Conservation (phyloP, 2,113 vertebrate species). For the Trichomycterus rosablanca region DNA sequence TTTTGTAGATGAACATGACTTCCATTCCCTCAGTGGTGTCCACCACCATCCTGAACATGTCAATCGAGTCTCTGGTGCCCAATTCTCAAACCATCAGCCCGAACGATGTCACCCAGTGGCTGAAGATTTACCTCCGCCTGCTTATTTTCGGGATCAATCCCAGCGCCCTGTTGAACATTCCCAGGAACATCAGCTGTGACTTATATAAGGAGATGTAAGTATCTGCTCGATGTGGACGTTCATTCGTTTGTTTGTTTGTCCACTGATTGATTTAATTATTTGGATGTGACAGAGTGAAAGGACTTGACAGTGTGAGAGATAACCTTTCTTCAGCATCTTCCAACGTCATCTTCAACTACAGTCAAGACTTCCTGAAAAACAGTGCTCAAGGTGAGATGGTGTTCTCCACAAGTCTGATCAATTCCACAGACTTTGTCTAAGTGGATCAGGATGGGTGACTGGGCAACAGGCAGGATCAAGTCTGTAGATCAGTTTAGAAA, state of each 20-base stretch:
- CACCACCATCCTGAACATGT: conserved; percentile 41
- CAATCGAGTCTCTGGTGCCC: conserved; percentile 43
- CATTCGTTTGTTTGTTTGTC: background rate
- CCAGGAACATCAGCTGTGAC: conserved; percentile 50
- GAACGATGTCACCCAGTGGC: conserved; percentile 45
- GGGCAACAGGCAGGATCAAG: too few species aligned
- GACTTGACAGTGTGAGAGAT: conserved; percentile 38
- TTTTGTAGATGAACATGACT: background rate
- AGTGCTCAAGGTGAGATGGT: conserved; percentile 23
- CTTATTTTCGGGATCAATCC: conserved; percentile 43
- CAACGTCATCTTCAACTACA: conserved; percentile 39
- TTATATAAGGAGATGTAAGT: conserved; percentile 47
- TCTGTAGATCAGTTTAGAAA: too few species aligned
- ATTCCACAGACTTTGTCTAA: too few species aligned
- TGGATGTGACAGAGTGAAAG: conserved; percentile 42
- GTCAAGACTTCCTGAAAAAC: conserved; percentile 33
- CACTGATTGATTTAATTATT: background rate
- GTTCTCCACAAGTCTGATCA: background rate
- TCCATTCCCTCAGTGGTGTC: background rate
- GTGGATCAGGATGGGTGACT: too few species aligned
- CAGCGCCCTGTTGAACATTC: conserved; percentile 33
- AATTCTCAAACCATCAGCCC: conserved; percentile 34
- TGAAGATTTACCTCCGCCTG: conserved; percentile 42
- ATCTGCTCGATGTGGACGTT: background rate
- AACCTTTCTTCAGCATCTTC: conserved; percentile 39